Percentiles rank a stretch among this genome's conserved stretches.
Conservation (phyloP, 1,140 invertebrate species). For the Riptortus pedestris region DNA sequence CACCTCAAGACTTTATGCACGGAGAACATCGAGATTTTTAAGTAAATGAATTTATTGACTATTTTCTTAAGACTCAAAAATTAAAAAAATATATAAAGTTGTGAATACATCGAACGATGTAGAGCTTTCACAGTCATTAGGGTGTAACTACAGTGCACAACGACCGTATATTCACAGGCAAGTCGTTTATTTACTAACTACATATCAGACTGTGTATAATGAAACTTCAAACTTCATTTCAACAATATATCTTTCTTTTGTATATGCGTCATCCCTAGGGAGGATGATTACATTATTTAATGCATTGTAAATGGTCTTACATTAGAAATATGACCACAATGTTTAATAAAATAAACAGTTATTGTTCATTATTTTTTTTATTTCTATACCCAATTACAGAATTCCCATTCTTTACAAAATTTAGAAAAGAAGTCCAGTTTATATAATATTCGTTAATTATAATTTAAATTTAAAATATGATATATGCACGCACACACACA, state of each 20-base stretch:
- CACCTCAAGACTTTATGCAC: slow-evolving; percentile 9
- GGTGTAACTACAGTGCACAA: slow-evolving; percentile 16
- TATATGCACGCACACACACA: no score
- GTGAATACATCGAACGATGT: not conserved
- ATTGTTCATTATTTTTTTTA: no score
- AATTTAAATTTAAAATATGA: no score
- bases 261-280: not conserved
- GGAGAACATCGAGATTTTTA: slow-evolving; percentile 2
- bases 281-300: slow-evolving; percentile 4
- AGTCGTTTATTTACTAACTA: slow-evolving; percentile 12
- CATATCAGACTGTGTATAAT: slow-evolving; percentile 15
- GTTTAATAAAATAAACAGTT: slow-evolving; percentile 22
- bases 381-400: no score
- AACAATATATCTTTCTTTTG: not conserved
- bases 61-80: slow-evolving; percentile 19
- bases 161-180: not conserved
- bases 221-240: not conserved
- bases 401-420: no score
- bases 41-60: slow-evolving; percentile 9
- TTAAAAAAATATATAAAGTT: not conserved
- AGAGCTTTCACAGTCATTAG: slow-evolving; percentile 8
- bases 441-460: no score
- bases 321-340: slow-evolving; percentile 15
- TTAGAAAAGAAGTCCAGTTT: no score
- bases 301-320: slow-evolving; percentile 9